Evolutionary conservation across 2,888 invertebrate genomes (phyloP), one percentile per base, ranked within the genome.

Genomic region (Tetragonisca angustula): DNA sequence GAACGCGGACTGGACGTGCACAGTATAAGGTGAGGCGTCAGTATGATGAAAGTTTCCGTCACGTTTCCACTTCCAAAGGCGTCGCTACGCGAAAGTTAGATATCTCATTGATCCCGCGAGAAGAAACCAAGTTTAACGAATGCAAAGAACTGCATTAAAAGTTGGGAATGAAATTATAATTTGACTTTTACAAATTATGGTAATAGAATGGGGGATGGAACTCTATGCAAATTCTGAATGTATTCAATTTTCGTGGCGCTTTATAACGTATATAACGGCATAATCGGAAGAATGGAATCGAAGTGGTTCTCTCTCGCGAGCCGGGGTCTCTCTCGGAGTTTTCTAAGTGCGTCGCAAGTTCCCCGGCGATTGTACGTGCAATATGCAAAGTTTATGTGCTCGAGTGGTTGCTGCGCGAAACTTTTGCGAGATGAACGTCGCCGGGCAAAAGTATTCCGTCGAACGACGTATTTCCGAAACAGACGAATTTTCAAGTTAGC

Each of bases 371-470:
- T 76, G 50, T 49, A 62, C 61, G 43, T 59, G 77, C 76, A 71
- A 85, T 83, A 84, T 87, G 82, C 85, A 86, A 83, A 82, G 81
- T 88, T 88, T 85, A 76, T 87, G 81, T 81, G 85, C 87, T 84
- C 43, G n/a, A 43, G 59, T 17, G 24, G 9, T 17, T 3, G 24
- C 9, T 17, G 24, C 9, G 17, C 27, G 17, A 17, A 27, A 17
- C 17, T 9, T 32, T 15, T 2, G 5, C 15, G 59, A 9, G 61
- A 5, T 9, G 0, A n/a, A n/a, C 61, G 17, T 61, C 17, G 27
- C 17, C 17, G 24, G 24, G 9, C 27, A 27, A 61, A 17, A 9
- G 9, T 17, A 9, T 27, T 3, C 32, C n/a, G 49, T 67, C 27
- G 68, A 62, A 67, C 52, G 36, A 56, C 21, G 50, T 27, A 52